Evolutionary conservation across 2,113 vertebrate genomes (phyloP).

Genomic region (Prinia subflava): DNA sequence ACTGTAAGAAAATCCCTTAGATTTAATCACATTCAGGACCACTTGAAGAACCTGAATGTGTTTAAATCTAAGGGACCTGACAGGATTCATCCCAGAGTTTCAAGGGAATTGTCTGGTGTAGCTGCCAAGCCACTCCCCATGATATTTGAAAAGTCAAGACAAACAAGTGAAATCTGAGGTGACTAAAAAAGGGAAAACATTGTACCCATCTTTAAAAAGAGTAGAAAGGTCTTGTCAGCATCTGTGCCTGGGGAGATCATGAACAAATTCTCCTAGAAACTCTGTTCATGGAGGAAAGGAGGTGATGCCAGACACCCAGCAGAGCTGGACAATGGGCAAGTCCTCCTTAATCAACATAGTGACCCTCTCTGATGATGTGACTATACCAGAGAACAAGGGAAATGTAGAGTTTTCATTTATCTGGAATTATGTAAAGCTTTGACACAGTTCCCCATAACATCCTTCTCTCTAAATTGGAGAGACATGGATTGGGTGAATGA

Average conservation of each 20-base stretch:
- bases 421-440: neutral
- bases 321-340: too few species aligned
- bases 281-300: neutral
- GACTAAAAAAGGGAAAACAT: neutral
- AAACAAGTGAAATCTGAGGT: neutral
- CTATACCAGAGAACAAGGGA: neutral
- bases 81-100: neutral
- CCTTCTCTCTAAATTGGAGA: neutral
- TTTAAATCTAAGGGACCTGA: neutral
- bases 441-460: neutral
- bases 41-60: neutral
- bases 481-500: neutral
- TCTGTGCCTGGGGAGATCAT: neutral
- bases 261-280: neutral
- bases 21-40: neutral
- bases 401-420: neutral
- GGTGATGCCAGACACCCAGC: neutral
- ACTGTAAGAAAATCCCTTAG: neutral
- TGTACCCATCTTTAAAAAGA: neutral
- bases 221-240: neutral
- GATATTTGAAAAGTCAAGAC: neutral
- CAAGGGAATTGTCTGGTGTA: neutral
- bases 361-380: neutral
- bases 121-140: neutral
- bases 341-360: neutral